Evolutionary conservation across 2,797 vertebrate species (phyloP).

Genomic region (Antrozous pallidus): DNA sequence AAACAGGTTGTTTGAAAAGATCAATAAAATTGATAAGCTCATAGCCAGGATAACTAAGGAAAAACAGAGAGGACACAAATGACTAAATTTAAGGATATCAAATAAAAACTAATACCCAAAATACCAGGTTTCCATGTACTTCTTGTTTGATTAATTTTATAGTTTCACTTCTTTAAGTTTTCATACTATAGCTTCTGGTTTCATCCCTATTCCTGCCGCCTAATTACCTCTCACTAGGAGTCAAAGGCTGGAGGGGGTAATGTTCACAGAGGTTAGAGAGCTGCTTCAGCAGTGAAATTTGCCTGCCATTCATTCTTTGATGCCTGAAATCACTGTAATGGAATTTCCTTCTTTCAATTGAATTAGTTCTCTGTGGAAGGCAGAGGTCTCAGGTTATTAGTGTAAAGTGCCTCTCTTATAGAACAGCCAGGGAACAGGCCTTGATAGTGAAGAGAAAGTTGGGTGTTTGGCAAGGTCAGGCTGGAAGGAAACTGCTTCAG

Average conservation of each 20-base stretch:
- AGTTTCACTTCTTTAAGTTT: background rate
- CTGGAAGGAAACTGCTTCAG: background rate
- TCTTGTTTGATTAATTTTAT: background rate
- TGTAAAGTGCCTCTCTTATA: background rate
- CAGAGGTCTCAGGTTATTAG: background rate
- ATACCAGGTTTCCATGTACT: background rate
- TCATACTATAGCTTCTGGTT: background rate
- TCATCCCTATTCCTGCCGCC: background rate
- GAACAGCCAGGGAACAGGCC: background rate
- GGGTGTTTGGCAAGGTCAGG: background rate
- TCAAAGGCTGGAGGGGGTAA: background rate
- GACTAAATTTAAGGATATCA: background rate
- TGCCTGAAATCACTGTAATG: background rate
- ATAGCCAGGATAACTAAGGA: background rate
- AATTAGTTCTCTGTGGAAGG: background rate
- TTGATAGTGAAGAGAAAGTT: background rate
- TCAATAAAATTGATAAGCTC: background rate
- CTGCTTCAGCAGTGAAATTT: background rate
- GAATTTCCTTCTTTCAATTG: background rate
- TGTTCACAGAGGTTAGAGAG: background rate
- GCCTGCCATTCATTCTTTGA: background rate
- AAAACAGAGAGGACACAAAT: background rate
- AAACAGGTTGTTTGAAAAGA: background rate
- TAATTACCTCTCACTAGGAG: background rate
- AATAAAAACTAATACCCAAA: background rate